Evolutionary conservation across 2,113 vertebrate species (phyloP).

Genomic region (Coregonus clupeaformis): DNA sequence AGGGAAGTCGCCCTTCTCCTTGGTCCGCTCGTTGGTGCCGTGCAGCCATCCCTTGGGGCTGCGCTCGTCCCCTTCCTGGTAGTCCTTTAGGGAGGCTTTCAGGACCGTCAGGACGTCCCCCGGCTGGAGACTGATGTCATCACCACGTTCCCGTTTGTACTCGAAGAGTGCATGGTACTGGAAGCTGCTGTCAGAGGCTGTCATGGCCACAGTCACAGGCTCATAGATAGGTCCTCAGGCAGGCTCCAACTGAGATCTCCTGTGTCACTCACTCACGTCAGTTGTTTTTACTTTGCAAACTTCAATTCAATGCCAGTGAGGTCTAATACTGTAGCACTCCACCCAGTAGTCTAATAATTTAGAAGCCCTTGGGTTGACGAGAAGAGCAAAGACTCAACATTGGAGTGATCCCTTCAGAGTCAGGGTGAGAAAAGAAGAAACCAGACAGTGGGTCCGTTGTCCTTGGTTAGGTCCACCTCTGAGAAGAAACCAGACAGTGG

Average conservation of each 20-base stretch:
- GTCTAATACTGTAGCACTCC: no score
- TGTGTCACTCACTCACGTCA: not conserved
- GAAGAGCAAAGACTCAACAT: not conserved
- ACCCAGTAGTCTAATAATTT: no score
- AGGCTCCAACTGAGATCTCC: not conserved
- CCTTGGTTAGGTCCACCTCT: no score
- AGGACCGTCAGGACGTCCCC: constrained; percentile 77
- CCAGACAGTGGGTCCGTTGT: not conserved
- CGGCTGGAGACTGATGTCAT: constrained; percentile 78
- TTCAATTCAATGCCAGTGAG: no score
- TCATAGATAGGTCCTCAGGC: not conserved
- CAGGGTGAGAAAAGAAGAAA: not conserved
- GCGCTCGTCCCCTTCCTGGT: constrained; percentile 76
- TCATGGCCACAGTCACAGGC: constrained; percentile 43
- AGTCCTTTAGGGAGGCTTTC: constrained; percentile 66
- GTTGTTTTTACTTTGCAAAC: no score
- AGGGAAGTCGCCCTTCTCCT: constrained; percentile 80
- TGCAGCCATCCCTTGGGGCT: constrained; percentile 79
- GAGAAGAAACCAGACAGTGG: not conserved
- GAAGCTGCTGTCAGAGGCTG: constrained; percentile 77
- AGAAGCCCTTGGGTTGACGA: not conserved
- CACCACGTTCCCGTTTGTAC: constrained; percentile 75
- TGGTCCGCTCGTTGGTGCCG: constrained; percentile 79
- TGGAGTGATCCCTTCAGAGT: no score
- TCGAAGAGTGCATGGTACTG: constrained; percentile 81